A percentile compares a stretch with the other conserved stretches of the same genome.
Conservation (phyloP, 2,888 invertebrate species). For the Arenicola marina region DNA sequence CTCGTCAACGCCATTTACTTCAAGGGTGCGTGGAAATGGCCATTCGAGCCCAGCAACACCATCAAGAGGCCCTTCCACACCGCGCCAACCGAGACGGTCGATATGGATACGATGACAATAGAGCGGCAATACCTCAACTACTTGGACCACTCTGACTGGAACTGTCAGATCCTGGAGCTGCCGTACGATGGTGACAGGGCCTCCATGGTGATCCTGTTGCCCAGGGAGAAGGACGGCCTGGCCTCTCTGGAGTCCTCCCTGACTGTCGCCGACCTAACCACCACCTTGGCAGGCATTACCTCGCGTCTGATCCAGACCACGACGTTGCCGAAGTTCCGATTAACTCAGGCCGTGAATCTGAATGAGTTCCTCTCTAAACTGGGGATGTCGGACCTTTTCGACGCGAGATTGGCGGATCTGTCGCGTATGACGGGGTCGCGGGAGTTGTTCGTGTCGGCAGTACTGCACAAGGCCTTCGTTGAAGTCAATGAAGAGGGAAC, state of each 20-base stretch:
- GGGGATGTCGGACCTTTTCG: slow-evolving; percentile 36
- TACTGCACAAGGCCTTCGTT: slow-evolving; percentile 55
- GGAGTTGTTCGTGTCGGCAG: slow-evolving; percentile 43
- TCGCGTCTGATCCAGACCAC: slow-evolving; percentile 15
- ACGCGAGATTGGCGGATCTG: slow-evolving; percentile 42
- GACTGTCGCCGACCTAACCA: slow-evolving; percentile 6
- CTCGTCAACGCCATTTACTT: slow-evolving; percentile 60
- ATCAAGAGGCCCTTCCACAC: slow-evolving; percentile 69
- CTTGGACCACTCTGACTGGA: slow-evolving; percentile 51
- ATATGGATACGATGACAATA: slow-evolving; percentile 72
- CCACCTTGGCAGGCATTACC: background rate
- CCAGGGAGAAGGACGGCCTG: slow-evolving; percentile 11
- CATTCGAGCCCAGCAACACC: slow-evolving; percentile 69
- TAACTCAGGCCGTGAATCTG: slow-evolving; percentile 26
- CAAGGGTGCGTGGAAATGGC: slow-evolving; percentile 53
- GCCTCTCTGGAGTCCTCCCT: slow-evolving; percentile 6
- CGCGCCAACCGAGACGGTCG: slow-evolving; percentile 64
- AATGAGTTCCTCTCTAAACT: slow-evolving; percentile 20
- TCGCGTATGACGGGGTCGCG: slow-evolving; percentile 42
- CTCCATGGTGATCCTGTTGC: slow-evolving; percentile 36
- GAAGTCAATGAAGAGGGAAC: slow-evolving; percentile 45
- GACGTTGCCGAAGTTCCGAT: slow-evolving; percentile 31
- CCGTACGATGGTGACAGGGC: slow-evolving; percentile 65
- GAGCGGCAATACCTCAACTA: slow-evolving; percentile 54
- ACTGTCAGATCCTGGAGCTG: slow-evolving; percentile 62